These are phyloP conservation scores for Lasiurus cinereus DNA, from an alignment of 2,113 vertebrate genomes.

Conservation along the genomic window DNA sequence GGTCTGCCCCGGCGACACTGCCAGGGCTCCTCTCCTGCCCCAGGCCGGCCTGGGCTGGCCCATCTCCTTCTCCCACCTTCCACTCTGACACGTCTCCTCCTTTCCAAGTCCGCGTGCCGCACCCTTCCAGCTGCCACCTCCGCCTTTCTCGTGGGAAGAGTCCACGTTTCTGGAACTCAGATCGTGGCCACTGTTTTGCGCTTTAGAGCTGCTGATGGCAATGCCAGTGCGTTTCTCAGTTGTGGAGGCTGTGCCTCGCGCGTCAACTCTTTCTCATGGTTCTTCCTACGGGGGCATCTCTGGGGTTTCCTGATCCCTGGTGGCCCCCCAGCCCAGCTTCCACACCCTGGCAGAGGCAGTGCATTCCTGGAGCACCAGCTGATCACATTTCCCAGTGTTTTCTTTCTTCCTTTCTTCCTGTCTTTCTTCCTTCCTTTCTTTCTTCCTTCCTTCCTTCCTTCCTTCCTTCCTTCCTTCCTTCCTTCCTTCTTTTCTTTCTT, in stretches of 20 bases:
- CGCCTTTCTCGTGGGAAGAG: not conserved
- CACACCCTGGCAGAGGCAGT: not conserved
- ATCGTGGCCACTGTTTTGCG: not conserved
- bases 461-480: no score
- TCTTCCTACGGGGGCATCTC: not conserved
- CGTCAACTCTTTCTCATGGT: not conserved
- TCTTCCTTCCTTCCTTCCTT: no score
- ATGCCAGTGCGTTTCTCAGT: rapidly evolving
- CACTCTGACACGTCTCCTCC: rapidly evolving
- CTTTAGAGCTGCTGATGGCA: not conserved
- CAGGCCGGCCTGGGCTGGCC: not conserved
- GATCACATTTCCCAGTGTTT: no score
- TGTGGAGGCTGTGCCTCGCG: no score
- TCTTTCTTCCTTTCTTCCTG: no score
- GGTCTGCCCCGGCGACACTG: not conserved
- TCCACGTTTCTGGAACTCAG: not conserved
- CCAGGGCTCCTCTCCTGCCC: not conserved
- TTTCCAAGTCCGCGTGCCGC: not conserved
- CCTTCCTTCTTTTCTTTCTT: no score
- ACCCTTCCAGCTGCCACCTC: not conserved
- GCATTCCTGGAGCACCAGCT: not conserved
- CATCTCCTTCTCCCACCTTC: rapidly evolving
- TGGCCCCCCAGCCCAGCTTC: not conserved
- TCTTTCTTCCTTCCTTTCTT: no score
- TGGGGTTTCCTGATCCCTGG: not conserved